A percentile compares a stretch with the other conserved stretches of the same genome.
Evolutionary conservation across 2,113 vertebrate genomes (phyloP).

Genomic region (Perognathus longimembris): DNA sequence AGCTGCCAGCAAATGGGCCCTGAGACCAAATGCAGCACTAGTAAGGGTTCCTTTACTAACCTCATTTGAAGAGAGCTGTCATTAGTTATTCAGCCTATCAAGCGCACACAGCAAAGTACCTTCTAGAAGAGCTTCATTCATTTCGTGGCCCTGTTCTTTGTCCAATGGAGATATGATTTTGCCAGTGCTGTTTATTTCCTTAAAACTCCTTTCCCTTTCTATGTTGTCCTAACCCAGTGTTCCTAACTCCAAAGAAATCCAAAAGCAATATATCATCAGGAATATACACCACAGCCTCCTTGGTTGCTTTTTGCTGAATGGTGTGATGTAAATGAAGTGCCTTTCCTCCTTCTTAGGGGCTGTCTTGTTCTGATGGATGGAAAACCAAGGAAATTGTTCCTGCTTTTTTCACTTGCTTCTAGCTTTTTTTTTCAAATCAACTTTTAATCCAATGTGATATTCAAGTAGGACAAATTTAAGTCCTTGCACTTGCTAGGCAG

Average conservation of each 20-base stretch:
- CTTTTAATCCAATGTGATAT: background rate
- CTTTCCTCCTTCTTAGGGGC: background rate
- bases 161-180: constrained; percentile 42
- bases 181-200: constrained; percentile 40
- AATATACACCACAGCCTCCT: too few relatives aligned
- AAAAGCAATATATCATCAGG: background rate
- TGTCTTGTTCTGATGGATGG: too few relatives aligned
- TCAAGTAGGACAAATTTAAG: background rate
- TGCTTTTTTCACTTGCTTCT: background rate
- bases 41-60: constrained; percentile 30
- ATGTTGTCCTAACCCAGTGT: background rate
- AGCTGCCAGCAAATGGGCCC: constrained; percentile 65
- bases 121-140: background rate
- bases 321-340: rapidly evolving
- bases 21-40: constrained; percentile 20
- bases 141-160: background rate
- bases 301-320: too few relatives aligned
- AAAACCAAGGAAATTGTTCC: background rate
- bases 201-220: constrained; percentile 42
- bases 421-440: background rate
- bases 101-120: background rate
- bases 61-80: constrained; percentile 37
- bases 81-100: constrained; percentile 46
- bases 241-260: constrained; percentile 29
- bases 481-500: too few relatives aligned